Evolutionary conservation across 2,797 vertebrate species (phyloP), one percentile per base, ranked within the genome.

Genomic region (Aplochiton taeniatus): DNA sequence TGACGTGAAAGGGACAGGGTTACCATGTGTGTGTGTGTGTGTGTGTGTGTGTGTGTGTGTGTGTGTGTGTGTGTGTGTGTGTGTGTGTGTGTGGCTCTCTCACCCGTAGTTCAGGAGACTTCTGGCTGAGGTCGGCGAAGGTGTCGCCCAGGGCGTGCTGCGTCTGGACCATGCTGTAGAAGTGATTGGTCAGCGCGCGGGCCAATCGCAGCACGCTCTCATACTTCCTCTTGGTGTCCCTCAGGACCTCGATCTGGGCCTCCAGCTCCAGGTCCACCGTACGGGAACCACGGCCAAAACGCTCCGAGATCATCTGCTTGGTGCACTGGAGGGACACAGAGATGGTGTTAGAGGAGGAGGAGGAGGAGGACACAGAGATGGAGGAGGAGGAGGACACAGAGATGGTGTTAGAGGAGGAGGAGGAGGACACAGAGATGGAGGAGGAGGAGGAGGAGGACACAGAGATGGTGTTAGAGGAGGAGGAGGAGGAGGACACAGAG

Each of bases 101-200:
- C 50, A 97, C 97, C 94, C 97, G 93, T 42, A 99, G 93, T 83
- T 99, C 97, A 0, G 97, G 97, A 14, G 96, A 98, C 82, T 99
- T 99, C 92, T 98, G 97, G 88, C 97, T 98, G 88, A 99, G 96
- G 87, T 98, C 97, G 0, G 97, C 95, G 46, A 98, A 98, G 79
- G 95, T 94, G 14, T 98, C 97, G 0, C 95, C 97, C 66, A 99
- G 93, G 0, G 96, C 93, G 0, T 96, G 95, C 92, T 99, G 97
- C 0, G 97, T 99, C 93, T 99, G 97, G 74, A 98, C 94, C 86
- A 98, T 95, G 92, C 95, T 96, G 93, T 98, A 98, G 88, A 98
- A 95, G 84, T 99, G 97, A 72, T 90, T 92, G 63, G 95, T 97
- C 74, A 99, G 93, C 0, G 94, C 95, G 76, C 95, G 87, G 0